phyloP scores from a whole-genome alignment of 2,888 invertebrate species.

The Erpobdella octoculata region DNA sequence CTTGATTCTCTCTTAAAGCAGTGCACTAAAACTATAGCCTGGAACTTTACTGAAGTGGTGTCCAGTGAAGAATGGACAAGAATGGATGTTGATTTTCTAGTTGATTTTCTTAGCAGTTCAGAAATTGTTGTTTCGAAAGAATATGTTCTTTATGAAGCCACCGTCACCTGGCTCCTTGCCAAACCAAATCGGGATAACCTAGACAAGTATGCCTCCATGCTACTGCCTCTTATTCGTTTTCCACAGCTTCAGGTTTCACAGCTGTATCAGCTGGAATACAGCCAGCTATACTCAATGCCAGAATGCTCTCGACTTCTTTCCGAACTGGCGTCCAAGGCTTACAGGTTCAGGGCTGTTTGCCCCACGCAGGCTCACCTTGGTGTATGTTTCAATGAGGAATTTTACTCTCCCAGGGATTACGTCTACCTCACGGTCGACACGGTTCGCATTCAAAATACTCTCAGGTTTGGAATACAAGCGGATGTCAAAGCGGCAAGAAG shows the following conservation, averaged over 20 bases:
- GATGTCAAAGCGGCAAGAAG: conserved; percentile 50
- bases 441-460: conserved; percentile 50
- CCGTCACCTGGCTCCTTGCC: conserved; percentile 46
- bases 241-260: conserved; percentile 50
- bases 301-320: conserved; percentile 40
- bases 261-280: conserved; percentile 43
- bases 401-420: conserved; percentile 50
- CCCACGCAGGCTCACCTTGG: conserved; percentile 42
- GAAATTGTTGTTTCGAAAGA: conserved; percentile 48
- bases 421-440: conserved; percentile 47
- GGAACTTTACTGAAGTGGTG: conserved; percentile 49
- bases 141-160: conserved; percentile 42
- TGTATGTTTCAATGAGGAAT: conserved; percentile 44
- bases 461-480: conserved; percentile 50
- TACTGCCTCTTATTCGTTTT: conserved; percentile 49
- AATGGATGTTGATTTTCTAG: conserved; percentile 50
- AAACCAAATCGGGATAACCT: conserved; percentile 40
- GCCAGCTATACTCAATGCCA: conserved; percentile 38
- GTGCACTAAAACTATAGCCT: conserved; percentile 50
- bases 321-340: conserved; percentile 47
- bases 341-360: conserved; percentile 50
- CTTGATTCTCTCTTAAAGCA: conserved; percentile 44
- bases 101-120: conserved; percentile 46
- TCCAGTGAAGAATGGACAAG: conserved; percentile 46
- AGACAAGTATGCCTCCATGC: conserved; percentile 36